Base-by-base conservation (phyloP, 2,113 vertebrate genomes). In the Polypterus senegalus region DNA sequence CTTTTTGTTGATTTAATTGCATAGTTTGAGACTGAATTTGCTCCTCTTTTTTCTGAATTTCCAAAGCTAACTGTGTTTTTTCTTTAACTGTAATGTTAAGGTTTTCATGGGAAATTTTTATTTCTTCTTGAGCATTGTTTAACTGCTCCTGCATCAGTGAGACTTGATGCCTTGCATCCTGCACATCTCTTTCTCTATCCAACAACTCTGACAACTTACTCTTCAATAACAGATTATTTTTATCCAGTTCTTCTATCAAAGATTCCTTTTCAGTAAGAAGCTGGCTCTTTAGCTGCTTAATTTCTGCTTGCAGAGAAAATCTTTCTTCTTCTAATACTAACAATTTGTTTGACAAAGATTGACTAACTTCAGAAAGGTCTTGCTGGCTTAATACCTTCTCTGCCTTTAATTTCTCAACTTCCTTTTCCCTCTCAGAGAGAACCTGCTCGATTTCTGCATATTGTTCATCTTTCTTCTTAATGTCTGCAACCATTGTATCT, bases 1-100 rank as follows among this genome's bases (percentile, higher is more conserved):
- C 83, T 66, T 85, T 88, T 66, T 93, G 90, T 67, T 92, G 90
- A 69, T 59, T 77, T 5, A 85, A 66, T 69, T 91, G 88, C 45
- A 86, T 62, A 57, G 54, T 83, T 72, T 91, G 72, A 46, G 71
- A 74, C 70, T 65, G 55, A 0, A 86, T 69, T 0, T 79, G 60
- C 1, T 84, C 74, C 6, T 88, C 81, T 77, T 86, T 90, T 8
- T 64, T 64, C 43, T 67, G 71, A 3, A 77, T 47, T 47, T 86
- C 77, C 59, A 67, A 58, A 46, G 57, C 58, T 47, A 85, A 72
- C 64, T 60, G 69, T 1, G 59, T 46, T 8, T 74, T 67, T 63
- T 75, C 80, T 52, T 71, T 63, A 67, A 58, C 10, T 55, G 82
- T 77, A 11, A 63, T 57, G 0, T 74, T 72, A 3, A 79, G 53